These are phyloP conservation scores for Agonum fuliginosum DNA, from an alignment of 2,888 invertebrate genomes.

Conservation along the genomic window DNA sequence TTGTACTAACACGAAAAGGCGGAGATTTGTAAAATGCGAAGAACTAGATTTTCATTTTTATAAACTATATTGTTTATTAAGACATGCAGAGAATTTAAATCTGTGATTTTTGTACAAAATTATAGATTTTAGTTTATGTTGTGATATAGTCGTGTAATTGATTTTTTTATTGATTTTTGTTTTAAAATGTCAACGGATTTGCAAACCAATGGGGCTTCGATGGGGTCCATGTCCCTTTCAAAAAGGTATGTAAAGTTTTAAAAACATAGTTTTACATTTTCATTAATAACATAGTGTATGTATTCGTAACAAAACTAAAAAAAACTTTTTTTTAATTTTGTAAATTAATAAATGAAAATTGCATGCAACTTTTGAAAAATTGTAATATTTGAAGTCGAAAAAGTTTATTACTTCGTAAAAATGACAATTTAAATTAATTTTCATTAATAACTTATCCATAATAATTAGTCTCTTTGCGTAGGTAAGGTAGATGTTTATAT, in stretches of 20 bases:
- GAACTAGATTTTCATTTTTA: background rate
- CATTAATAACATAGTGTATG: background rate
- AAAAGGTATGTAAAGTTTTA: constrained; percentile 52
- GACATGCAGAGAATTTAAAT: background rate
- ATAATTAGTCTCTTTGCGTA: too few species aligned
- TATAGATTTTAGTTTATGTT: constrained; percentile 14
- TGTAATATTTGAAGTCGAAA: too few species aligned
- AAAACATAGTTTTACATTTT: background rate
- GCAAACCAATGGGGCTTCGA: constrained; percentile 35
- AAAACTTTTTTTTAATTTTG: too few species aligned
- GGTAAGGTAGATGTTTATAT: too few species aligned
- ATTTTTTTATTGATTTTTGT: too few species aligned
- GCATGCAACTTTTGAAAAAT: too few species aligned
- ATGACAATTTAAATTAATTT: too few species aligned
- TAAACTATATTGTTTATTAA: constrained; percentile 1
- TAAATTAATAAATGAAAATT: too few species aligned
- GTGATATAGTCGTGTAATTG: constrained; percentile 37
- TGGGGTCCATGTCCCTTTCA: constrained; percentile 18
- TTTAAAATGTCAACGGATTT: constrained; percentile 48
- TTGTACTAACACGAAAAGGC: constrained; percentile 32
- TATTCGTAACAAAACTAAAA: too few species aligned
- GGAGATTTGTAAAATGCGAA: constrained; percentile 12
- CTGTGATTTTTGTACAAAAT: constrained; percentile 50
- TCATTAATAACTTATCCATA: too few species aligned
- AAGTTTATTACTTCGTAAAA: too few species aligned